Evolutionary conservation across 2,113 vertebrate genomes (phyloP).

Genomic region (Serilophus lunatus): DNA sequence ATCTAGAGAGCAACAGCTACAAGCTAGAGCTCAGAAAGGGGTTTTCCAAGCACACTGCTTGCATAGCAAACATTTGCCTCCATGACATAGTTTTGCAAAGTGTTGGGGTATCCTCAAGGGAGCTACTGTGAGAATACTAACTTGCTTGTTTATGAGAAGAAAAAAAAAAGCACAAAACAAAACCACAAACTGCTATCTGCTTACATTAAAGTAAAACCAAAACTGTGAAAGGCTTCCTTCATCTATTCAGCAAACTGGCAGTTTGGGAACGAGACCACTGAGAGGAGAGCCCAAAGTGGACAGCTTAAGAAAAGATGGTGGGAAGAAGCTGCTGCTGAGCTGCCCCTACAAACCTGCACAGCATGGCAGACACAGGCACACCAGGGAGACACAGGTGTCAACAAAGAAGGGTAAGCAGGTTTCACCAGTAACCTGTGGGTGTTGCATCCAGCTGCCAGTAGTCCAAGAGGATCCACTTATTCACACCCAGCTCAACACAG

Average conservation of each 20-base stretch:
- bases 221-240: not conserved
- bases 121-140: not conserved
- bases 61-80: not conserved
- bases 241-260: not conserved
- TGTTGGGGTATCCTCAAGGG: not conserved
- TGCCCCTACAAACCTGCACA: not conserved
- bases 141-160: not conserved
- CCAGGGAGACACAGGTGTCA: rapidly evolving
- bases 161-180: not conserved
- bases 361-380: not conserved
- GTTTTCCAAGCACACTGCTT: not conserved
- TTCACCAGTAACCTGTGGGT: not conserved
- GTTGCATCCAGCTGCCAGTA: not conserved
- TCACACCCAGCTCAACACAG: rapidly evolving
- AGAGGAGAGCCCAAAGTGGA: not conserved
- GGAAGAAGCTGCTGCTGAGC: not conserved
- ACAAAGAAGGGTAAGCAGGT: not conserved
- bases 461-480: not conserved
- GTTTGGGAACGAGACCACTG: not conserved
- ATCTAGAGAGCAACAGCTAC: not conserved
- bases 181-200: not conserved
- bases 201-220: not conserved
- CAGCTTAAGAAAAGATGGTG: not conserved
- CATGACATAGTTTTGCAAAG: not conserved
- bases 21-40: not conserved